Conservation (phyloP, 2,888 invertebrate genomes). For the Troides aeacus region DNA sequence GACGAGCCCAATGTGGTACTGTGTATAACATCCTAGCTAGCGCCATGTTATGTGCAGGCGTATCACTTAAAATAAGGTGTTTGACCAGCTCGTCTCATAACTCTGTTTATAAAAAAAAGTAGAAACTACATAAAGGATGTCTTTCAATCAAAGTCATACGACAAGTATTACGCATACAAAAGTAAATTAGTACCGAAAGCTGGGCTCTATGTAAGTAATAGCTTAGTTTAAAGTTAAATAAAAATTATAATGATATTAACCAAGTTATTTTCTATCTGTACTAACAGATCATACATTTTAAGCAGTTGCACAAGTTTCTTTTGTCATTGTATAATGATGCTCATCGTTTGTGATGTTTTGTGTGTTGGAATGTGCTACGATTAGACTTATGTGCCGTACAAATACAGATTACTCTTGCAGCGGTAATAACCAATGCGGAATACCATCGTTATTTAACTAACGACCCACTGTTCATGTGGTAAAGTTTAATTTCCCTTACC, state of each 20-base stretch:
- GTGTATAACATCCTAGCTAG: too few species aligned
- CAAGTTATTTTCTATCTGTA: slow-evolving; percentile 50
- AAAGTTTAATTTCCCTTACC: slow-evolving; percentile 35
- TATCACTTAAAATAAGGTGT: too few species aligned
- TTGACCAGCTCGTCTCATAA: too few species aligned
- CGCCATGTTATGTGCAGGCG: too few species aligned
- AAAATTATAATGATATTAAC: background rate
- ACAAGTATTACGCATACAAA: too few species aligned
- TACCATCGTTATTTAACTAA: slow-evolving; percentile 25
- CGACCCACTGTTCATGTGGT: slow-evolving; percentile 28
- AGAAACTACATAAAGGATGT: too few species aligned
- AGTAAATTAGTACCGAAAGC: too few species aligned
- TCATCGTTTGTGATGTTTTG: slow-evolving; percentile 70
- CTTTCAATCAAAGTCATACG: too few species aligned
- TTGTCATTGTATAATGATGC: slow-evolving; percentile 77
- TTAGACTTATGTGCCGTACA: slow-evolving; percentile 56
- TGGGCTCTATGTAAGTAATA: background rate
- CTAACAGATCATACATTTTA: slow-evolving; percentile 61
- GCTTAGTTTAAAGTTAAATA: background rate
- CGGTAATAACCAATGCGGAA: slow-evolving; percentile 35
- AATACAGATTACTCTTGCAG: slow-evolving; percentile 46
- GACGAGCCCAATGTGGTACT: too few species aligned
- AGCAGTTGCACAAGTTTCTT: slow-evolving; percentile 76
- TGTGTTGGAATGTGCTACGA: slow-evolving; percentile 67
- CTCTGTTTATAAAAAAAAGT: too few species aligned